These are phyloP conservation scores for Cryptomyrus ogoouensis DNA, from an alignment of 2,113 vertebrate genomes.

Conservation along the genomic window DNA sequence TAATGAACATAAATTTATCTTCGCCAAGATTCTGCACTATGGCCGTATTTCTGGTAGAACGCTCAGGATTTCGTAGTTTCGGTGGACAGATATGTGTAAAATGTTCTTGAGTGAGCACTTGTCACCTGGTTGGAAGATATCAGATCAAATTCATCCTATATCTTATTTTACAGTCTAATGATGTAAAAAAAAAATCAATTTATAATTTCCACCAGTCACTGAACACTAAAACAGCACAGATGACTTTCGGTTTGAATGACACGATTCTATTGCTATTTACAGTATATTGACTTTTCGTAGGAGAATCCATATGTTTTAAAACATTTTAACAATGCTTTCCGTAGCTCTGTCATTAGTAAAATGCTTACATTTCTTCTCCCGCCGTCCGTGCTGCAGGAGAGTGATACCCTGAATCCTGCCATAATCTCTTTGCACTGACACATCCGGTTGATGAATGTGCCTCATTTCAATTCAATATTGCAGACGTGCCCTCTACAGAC, in stretches of 20 bases:
- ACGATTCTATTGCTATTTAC: background rate
- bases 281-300: background rate
- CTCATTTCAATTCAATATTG: slow-evolving; percentile 4
- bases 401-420: background rate
- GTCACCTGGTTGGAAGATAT: background rate
- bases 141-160: background rate
- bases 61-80: background rate
- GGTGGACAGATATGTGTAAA: background rate
- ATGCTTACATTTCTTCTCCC: background rate
- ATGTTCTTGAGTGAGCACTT: background rate
- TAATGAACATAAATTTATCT: background rate
- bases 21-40: background rate
- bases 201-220: background rate
- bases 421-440: background rate
- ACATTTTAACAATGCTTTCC: background rate
- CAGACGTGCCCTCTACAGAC: slow-evolving; percentile 2
- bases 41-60: background rate
- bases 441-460: slow-evolving; percentile 1
- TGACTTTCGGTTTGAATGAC: background rate
- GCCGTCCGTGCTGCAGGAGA: background rate
- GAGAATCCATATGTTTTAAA: background rate
- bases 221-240: background rate
- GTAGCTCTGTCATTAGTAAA: background rate
- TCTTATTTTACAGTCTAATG: background rate
- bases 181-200: background rate